phyloP scores from a whole-genome alignment of 2,797 vertebrate species.

The Perodicticus potto region DNA sequence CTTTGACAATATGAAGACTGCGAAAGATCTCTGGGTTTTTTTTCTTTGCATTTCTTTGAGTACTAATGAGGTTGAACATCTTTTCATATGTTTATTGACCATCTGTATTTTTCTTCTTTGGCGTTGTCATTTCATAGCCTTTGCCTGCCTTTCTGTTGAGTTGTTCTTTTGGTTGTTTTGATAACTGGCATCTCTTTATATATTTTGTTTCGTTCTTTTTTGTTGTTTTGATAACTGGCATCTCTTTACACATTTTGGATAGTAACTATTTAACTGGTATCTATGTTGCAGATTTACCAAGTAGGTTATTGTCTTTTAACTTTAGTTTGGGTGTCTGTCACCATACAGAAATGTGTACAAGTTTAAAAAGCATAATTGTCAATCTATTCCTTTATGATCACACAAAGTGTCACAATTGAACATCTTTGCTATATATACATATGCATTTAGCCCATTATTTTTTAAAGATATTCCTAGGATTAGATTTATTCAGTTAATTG shows the following conservation, averaged over 20 bases:
- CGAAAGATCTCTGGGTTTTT: neutral
- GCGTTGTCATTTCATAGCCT: neutral
- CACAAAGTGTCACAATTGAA: neutral
- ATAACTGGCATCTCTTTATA: neutral
- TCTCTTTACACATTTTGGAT: neutral
- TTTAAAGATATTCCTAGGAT: slow-evolving; percentile 46
- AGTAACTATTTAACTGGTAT: neutral
- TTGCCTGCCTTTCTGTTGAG: slow-evolving; percentile 6
- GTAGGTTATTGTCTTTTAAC: slow-evolving; percentile 3
- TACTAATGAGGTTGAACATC: neutral
- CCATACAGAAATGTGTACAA: neutral
- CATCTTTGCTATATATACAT: neutral
- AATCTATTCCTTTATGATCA: slow-evolving; percentile 32
- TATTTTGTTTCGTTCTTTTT: too few species aligned
- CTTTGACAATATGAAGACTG: slow-evolving; percentile 36
- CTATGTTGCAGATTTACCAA: slow-evolving; percentile 10
- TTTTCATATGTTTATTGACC: slow-evolving; percentile 47
- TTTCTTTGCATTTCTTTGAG: neutral
- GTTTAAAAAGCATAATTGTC: slow-evolving; percentile 33
- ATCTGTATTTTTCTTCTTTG: slow-evolving; percentile 53
- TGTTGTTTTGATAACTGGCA: slow-evolving; percentile 21
- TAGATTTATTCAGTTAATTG: slow-evolving; percentile 17
- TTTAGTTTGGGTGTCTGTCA: slow-evolving; percentile 48
- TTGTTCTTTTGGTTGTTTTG: slow-evolving; percentile 46
- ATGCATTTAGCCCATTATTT: slow-evolving; percentile 28